phyloP scores from a whole-genome alignment of 2,888 invertebrate genomes.

The Tipula unca region DNA sequence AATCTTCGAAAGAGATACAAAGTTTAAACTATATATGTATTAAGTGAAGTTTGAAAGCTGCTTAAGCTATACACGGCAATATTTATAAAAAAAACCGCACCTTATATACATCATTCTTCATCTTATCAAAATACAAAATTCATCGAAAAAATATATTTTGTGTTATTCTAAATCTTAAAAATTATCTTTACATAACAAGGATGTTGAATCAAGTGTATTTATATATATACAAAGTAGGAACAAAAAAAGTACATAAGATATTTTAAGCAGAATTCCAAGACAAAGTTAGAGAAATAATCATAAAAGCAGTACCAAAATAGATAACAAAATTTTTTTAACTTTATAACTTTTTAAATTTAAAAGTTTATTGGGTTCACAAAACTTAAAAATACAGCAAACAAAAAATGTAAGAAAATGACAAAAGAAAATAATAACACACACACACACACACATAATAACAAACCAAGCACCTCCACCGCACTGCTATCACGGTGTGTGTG shows the following conservation, averaged over 20 bases:
- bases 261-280: background rate
- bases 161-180: background rate
- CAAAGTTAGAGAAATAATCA: slow-evolving; percentile 8
- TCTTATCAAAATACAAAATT: background rate
- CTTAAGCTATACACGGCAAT: background rate
- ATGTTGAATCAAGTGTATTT: background rate
- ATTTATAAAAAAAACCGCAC: background rate
- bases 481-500: background rate
- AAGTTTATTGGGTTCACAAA: slow-evolving; percentile 14
- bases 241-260: background rate
- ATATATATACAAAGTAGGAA: background rate
- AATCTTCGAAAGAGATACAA: no score
- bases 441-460: background rate
- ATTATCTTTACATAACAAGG: background rate
- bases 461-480: background rate
- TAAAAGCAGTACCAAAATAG: slow-evolving; percentile 8
- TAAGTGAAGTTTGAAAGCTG: background rate
- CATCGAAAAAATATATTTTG: background rate
- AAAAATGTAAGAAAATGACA: background rate
- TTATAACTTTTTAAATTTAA: slow-evolving; percentile 8
- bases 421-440: background rate
- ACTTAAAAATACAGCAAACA: background rate
- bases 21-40: background rate
- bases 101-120: background rate
- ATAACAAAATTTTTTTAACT: background rate